Evolutionary conservation across 2,888 invertebrate species (phyloP), one percentile per base, ranked within the genome.

Genomic region (Drosophila paracracens): DNA sequence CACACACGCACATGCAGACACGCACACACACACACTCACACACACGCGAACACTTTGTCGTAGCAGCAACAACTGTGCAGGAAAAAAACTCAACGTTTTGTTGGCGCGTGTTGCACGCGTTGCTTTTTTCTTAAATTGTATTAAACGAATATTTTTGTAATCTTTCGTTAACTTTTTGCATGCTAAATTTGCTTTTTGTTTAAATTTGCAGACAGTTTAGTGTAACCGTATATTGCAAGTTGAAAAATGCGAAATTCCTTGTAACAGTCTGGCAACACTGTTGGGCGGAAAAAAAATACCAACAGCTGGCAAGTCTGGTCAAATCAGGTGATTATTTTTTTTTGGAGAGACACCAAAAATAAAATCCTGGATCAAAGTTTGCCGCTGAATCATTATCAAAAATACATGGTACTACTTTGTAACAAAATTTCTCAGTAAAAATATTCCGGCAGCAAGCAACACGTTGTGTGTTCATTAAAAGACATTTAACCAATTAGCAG

Each of bases 391-490:
- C 46, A 70, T 38, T 59, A 67, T 71, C 72, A 79, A 29, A 81
- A 31, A 57, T 64, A 36, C 70, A 58, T 59, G 35, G 61, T 57
- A 69, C 66, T 66, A 59, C 57, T 62, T 62, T 56, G 36, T 79
- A 8, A 46, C 79, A 72, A 85, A 85, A 88, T 88, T 85, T 58
- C 35, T 70, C 75, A 85, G 88, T 83, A 65, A 70, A 70, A 75
- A 74, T 65, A 76, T 77, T 83, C 88, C 86, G 88, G 88, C 88
- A 85, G 88, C 83, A 65, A 75, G 79, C 79, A 70, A 77, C 79
- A 77, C 83, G 74, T 83, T 70, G 79, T 81, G 88, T 76, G 83
- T 56, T 68, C 51, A 62, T 10, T 64, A 54, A 61, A 70, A 66
- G 46, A 68, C 64, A 70, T 57, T 63, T 60, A 78, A 65, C 68